A percentile compares a stretch with the other conserved stretches of the same genome.
Evolutionary conservation across 2,113 vertebrate species (phyloP).

Genomic region (Peromyscus polionotus): DNA sequence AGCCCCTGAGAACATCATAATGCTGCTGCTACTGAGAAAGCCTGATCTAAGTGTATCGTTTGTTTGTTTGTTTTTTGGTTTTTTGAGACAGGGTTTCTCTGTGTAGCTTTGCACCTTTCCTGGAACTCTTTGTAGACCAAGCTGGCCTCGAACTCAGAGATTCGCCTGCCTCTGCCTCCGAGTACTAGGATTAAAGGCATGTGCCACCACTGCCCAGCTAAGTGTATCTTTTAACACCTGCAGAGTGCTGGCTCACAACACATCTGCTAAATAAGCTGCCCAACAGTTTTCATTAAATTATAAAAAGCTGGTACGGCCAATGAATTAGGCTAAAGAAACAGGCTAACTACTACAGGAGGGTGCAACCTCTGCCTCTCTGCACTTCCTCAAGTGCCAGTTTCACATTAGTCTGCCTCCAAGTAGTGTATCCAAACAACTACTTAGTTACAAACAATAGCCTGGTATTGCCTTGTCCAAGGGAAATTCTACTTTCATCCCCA

Average conservation of each 20-base stretch:
- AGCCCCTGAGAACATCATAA: neutral
- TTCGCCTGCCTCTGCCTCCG: too few species aligned
- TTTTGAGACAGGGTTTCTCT: too few species aligned
- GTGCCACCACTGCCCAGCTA: neutral
- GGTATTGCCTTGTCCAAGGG: neutral
- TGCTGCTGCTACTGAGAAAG: constrained; percentile 17
- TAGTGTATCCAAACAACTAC: constrained; percentile 37
- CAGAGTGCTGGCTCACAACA: neutral
- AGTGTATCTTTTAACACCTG: neutral
- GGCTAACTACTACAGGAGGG: neutral
- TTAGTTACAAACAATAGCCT: neutral
- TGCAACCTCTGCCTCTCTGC: neutral
- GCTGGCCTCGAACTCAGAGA: too few species aligned
- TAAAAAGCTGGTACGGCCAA: constrained; percentile 37
- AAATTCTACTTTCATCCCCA: constrained; percentile 38
- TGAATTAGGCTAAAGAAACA: constrained; percentile 8
- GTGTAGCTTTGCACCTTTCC: too few species aligned
- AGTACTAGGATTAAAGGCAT: too few species aligned
- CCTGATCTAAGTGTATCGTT: neutral
- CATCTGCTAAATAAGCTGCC: constrained; percentile 4
- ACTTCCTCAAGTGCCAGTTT: neutral
- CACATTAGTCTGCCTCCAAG: constrained; percentile 42
- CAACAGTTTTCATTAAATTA: constrained; percentile 7
- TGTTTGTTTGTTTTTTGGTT: neutral
- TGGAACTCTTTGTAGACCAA: too few species aligned